Evolutionary conservation across 2,888 invertebrate species (phyloP).

Genomic region (Scaptomyza flava): DNA sequence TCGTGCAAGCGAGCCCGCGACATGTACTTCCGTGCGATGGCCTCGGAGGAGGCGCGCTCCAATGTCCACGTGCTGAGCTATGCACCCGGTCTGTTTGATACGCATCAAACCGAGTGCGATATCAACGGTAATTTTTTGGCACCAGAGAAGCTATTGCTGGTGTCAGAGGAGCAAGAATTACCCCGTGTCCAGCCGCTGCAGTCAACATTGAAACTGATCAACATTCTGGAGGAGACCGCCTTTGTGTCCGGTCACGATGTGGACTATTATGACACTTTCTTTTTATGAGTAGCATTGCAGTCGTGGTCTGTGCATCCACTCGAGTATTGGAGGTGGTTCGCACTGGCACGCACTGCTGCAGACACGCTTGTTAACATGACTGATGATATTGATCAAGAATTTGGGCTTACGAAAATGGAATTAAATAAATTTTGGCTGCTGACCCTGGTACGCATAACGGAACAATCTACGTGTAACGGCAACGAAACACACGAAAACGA

Average conservation of each 20-base stretch:
- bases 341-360: slow-evolving; percentile 47
- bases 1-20: slow-evolving; percentile 81
- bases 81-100: slow-evolving; percentile 73
- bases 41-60: slow-evolving; percentile 65
- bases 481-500: slow-evolving; percentile 38
- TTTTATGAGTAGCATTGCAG: slow-evolving; percentile 77
- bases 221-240: slow-evolving; percentile 79
- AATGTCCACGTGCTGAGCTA: slow-evolving; percentile 78
- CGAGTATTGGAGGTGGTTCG: slow-evolving; percentile 26
- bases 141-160: slow-evolving; percentile 56
- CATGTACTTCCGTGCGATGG: slow-evolving; percentile 83
- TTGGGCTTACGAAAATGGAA: slow-evolving; percentile 28
- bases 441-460: slow-evolving; percentile 40
- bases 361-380: slow-evolving; percentile 25
- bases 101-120: slow-evolving; percentile 70
- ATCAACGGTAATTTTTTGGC: slow-evolving; percentile 75
- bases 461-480: slow-evolving; percentile 35
- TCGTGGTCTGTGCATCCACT: slow-evolving; percentile 52
- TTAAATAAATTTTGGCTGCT: slow-evolving; percentile 58
- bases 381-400: slow-evolving; percentile 34
- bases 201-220: slow-evolving; percentile 77
- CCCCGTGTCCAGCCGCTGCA: slow-evolving; percentile 71
- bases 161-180: slow-evolving; percentile 42
- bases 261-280: slow-evolving; percentile 81
- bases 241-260: slow-evolving; percentile 83